Evolutionary conservation across 2,797 vertebrate species (phyloP).

Genomic region (Periophthalmus magnuspinnatus): DNA sequence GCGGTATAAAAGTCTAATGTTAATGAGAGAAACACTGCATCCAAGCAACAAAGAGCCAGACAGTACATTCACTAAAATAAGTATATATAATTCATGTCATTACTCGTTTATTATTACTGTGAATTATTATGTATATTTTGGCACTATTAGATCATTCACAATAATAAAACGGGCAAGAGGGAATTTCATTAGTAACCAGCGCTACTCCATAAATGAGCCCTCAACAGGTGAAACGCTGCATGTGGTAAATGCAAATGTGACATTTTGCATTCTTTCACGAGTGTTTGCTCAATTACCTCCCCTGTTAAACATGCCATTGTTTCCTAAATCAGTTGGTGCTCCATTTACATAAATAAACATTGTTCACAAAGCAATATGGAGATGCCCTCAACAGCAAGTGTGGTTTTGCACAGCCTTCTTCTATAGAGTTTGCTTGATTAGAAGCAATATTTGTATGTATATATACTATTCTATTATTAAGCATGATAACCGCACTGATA

Average conservation of each 20-base stretch:
- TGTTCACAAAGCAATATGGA: not conserved
- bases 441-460: too few species aligned
- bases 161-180: not conserved
- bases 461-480: too few species aligned
- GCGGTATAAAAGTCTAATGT: too few species aligned
- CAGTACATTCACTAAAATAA: too few species aligned
- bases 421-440: too few species aligned
- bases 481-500: too few species aligned
- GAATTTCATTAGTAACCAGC: not conserved
- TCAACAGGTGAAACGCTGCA: conserved; percentile 23
- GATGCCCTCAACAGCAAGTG: not conserved
- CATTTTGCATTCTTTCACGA: conserved; percentile 1
- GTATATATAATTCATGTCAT: not conserved
- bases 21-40: too few species aligned
- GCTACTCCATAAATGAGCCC: not conserved
- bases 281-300: conserved; percentile 4
- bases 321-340: not conserved
- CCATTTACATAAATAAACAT: conserved; percentile 7
- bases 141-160: not conserved
- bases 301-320: conserved; percentile 5
- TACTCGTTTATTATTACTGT: too few species aligned
- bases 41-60: too few species aligned
- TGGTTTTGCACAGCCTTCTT: not conserved
- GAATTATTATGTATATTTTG: not conserved
- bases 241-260: conserved; percentile 7